phyloP scores from a whole-genome alignment of 2,797 vertebrate genomes.

The Phalanger gymnotis region DNA sequence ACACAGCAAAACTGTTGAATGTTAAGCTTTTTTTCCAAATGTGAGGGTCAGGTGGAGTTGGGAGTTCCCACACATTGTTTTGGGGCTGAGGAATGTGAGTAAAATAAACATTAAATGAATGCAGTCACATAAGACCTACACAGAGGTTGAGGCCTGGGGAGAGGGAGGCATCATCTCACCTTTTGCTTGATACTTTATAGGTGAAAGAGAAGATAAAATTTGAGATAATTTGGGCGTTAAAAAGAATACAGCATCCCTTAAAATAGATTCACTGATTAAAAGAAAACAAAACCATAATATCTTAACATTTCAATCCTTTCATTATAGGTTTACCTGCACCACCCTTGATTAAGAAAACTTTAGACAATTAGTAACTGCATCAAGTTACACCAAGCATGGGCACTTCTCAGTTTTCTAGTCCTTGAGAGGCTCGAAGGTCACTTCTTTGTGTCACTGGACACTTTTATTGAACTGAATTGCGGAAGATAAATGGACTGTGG shows the following conservation, averaged over 20 bases:
- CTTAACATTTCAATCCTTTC: slow-evolving; percentile 88
- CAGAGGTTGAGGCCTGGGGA: slow-evolving; percentile 40
- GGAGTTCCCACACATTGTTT: slow-evolving; percentile 75
- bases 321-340: slow-evolving; percentile 88
- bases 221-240: slow-evolving; percentile 86
- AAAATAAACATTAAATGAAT: slow-evolving; percentile 59
- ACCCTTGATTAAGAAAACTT: slow-evolving; percentile 93
- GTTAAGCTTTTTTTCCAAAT: background rate
- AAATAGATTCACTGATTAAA: slow-evolving; percentile 90
- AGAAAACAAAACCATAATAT: slow-evolving; percentile 91
- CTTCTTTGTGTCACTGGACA: slow-evolving; percentile 88
- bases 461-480: slow-evolving; percentile 77
- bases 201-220: slow-evolving; percentile 85
- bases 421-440: slow-evolving; percentile 87
- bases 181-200: slow-evolving; percentile 73
- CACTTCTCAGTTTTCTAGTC: slow-evolving; percentile 91
- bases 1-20: background rate
- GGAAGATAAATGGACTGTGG: slow-evolving; percentile 95
- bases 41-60: background rate
- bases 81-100: slow-evolving; percentile 62
- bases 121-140: slow-evolving; percentile 69
- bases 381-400: slow-evolving; percentile 88
- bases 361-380: slow-evolving; percentile 95
- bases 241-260: slow-evolving; percentile 87
- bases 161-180: slow-evolving; percentile 68